Base-by-base conservation (phyloP, 1,140 invertebrate species). In the Drosophila navojoa region DNA sequence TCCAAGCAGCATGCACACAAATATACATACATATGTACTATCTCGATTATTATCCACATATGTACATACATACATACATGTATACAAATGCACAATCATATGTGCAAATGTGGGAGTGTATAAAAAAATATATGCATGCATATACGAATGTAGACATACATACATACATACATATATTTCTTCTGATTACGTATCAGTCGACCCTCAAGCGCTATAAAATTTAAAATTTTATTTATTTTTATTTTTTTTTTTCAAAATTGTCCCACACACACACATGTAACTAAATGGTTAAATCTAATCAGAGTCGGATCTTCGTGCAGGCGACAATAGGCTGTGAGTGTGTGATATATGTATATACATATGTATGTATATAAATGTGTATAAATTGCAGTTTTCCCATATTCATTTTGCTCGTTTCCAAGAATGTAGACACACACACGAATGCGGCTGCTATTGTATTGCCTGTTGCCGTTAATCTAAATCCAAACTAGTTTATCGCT, bases 161-260 rank as follows among this genome's bases (percentile, higher is more conserved):
- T 1, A 22, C 19, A 22, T 22, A 22, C 19, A 22, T 22, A 22
- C 19, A 22, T 22, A 22, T 22, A 22, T 22, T 22, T 78, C 49
- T 60, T 71, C 79, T 60, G 82, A 84, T 82, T 76, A 63, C 72
- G 58, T 72, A 64, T 63, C 60, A 62, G 74, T 35, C 80, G 72
- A 68, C 77, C 64, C 81, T 74, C 78, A 38, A 57, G 77, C 71
- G 53, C 72, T 86, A 72, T 60, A 54, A 62, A 76, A 81, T 82
- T 81, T 72, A 63, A 81, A 80, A 71, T 78, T 87, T 75, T 64
- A 67, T 79, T 72, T 76, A 61, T 67, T 79, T 72, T 76, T 76
- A 71, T 70, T 79, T 72, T 76, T 61, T 67, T 79, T 72, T 76
- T 76, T 76, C 4, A 78, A 32, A 86, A 87, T 81, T 68, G 81